Base-by-base conservation (phyloP, 2,888 invertebrate species). In the Polymixis flavicincta region DNA sequence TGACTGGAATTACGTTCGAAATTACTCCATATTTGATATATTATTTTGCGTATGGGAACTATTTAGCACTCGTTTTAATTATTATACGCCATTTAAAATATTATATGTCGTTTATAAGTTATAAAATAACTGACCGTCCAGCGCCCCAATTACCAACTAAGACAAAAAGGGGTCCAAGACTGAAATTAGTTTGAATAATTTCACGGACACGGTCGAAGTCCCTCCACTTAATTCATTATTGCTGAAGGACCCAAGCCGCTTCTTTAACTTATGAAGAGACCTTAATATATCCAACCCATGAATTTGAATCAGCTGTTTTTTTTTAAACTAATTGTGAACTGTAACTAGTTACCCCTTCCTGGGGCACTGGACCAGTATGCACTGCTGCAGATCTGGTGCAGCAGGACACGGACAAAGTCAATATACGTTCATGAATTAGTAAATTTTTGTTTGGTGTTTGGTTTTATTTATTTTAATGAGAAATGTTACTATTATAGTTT, bases 151-250 rank as follows among this genome's bases (percentile, higher is more conserved):
- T 76, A 66, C 54, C 74, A 73, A 80, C 50, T 54, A 37, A 66
- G 14, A 81, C 70, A 70, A 83, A 85, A 82, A 84, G 76, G 85
- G 76, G 55, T 71, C 45, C 32, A 64, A 55, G 63, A 63, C 60
- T 19, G 66, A 64, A 76, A 68, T 85, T 81, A 73, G 70, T 76
- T 74, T 69, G 76, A 76, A 83, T 85, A 85, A 83, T 82, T 84
- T 65, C 78, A 55, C 78, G 48, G 61, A 74, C 45, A 42, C 48
- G 52, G n/a, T 57, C 61, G 28, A 60, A 70, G 65, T 54, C 63
- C 61, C 57, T 71, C 50, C 59, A 72, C 69, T 72, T 70, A 75
- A 84, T 84, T 72, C n/a, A 76, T 75, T 74, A 74, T 71, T 71
- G 28, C 59, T 45, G 55, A 25, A 64, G 42, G 54, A 52, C 60